Evolutionary conservation across 2,888 invertebrate genomes (phyloP), one percentile per base, ranked within the genome.

Genomic region (Cabera pusaria): DNA sequence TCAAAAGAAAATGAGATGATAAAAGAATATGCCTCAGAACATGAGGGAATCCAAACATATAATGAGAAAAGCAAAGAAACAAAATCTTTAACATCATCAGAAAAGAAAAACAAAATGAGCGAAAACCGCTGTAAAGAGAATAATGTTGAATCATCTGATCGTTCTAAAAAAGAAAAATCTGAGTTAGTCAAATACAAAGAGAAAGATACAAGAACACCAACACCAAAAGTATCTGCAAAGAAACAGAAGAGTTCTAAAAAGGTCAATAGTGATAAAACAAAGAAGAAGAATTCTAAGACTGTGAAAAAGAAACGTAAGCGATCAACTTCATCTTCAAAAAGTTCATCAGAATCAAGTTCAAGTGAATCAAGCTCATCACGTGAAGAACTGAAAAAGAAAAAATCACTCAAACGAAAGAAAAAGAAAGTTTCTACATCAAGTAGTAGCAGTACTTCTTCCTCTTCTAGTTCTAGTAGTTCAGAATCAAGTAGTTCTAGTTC

Each of bases 321-420:
- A n/a, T 83, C 85, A 12, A 79, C 82, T 19, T 75, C 82, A 34
- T 70, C 74, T 16, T 78, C 86, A 11, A 78, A 78, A 1, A 73
- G 68, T 50, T 73, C 83, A 9, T 72, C 83, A 8, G 75, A 75
- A 6, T 65, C 77, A 9, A 84, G 74, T 56, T 73, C 83, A 2
- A 78, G 75, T 49, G 76, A 76, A 2, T 72, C 79, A 19, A 83
- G 76, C 54, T 77, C 83, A 8, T 81, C 84, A 6, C 82, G 80
- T 59, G 81, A 79, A 18, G 70, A 72, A 41, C 59, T 50, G 27
- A 81, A 65, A 36, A 83, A 70, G 50, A 84, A 64, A 31, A 71
- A 64, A 29, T 33, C 58, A 10, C 61, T 52, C 5, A 60, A 48
- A 49, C 64, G 59, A 33, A 76, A 64, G 51, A 78, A 64, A 45